Evolutionary conservation across 2,888 invertebrate species (phyloP).

Genomic region (Yponomeuta cagnagella): DNA sequence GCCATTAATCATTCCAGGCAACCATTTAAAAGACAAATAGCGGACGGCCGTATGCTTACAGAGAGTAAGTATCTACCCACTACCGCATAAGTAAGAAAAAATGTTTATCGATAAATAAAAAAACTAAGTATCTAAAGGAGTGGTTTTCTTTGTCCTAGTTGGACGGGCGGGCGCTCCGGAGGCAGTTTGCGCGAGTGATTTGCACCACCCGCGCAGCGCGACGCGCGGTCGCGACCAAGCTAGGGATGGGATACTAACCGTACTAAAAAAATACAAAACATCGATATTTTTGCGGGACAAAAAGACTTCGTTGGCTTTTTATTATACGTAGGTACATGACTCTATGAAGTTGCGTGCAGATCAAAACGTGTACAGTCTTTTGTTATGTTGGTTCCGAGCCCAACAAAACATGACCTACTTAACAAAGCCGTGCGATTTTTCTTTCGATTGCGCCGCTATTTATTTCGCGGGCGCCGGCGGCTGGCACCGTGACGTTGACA

Average conservation of each 20-base stretch:
- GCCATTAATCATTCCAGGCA: neutral
- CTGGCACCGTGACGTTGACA: conserved; percentile 11
- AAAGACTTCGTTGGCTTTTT: neutral
- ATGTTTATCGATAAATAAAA: conserved; percentile 17
- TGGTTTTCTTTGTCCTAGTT: conserved; percentile 26
- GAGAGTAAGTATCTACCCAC: neutral
- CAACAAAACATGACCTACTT: neutral
- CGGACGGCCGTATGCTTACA: neutral
- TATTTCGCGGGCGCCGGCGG: conserved; percentile 15
- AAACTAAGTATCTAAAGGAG: neutral
- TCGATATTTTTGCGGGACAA: neutral
- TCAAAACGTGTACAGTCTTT: too few species aligned
- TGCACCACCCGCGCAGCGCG: conserved; percentile 63
- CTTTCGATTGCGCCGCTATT: conserved; percentile 3
- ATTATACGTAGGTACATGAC: neutral
- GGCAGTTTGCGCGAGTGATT: conserved; percentile 72
- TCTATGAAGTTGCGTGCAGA: too few species aligned
- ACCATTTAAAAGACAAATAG: neutral
- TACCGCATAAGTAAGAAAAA: neutral
- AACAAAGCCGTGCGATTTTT: neutral
- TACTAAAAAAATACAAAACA: conserved; percentile 13
- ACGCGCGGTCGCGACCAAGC: conserved; percentile 59
- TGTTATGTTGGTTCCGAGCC: neutral
- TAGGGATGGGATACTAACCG: conserved; percentile 39
- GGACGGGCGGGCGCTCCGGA: conserved; percentile 7